Evolutionary conservation across 2,888 invertebrate species (phyloP).

Genomic region (Macrosoma leucophasiata): DNA sequence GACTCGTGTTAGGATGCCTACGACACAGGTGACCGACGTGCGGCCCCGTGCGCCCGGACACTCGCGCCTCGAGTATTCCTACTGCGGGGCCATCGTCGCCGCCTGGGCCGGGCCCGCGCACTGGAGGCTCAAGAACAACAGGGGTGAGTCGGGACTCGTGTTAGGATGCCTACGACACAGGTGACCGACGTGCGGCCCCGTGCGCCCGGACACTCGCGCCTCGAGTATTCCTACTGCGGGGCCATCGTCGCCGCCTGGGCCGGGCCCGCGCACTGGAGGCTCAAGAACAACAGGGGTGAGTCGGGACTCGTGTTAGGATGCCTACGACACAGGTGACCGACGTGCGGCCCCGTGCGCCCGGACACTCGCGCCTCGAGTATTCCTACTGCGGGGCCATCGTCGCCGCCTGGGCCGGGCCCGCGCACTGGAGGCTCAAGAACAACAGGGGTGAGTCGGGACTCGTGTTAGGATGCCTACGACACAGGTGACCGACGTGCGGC

Average conservation of each 20-base stretch:
- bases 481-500: slow-evolving; percentile 74
- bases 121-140: no score
- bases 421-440: slow-evolving; percentile 90
- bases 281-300: no score
- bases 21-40: slow-evolving; percentile 48
- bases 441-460: no score
- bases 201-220: slow-evolving; percentile 57
- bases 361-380: slow-evolving; percentile 77
- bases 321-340: no score
- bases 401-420: slow-evolving; percentile 85
- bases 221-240: slow-evolving; percentile 82
- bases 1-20: no score
- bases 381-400: slow-evolving; percentile 77
- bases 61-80: slow-evolving; percentile 1
- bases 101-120: no score
- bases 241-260: slow-evolving; percentile 82
- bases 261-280: slow-evolving; percentile 87
- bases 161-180: slow-evolving; percentile 30
- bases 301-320: no score
- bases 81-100: background rate
- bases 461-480: no score
- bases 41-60: slow-evolving; percentile 71
- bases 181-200: slow-evolving; percentile 77
- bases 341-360: slow-evolving; percentile 67
- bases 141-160: no score